phyloP scores from a whole-genome alignment of 2,797 vertebrate species.

The Sparus aurata region DNA sequence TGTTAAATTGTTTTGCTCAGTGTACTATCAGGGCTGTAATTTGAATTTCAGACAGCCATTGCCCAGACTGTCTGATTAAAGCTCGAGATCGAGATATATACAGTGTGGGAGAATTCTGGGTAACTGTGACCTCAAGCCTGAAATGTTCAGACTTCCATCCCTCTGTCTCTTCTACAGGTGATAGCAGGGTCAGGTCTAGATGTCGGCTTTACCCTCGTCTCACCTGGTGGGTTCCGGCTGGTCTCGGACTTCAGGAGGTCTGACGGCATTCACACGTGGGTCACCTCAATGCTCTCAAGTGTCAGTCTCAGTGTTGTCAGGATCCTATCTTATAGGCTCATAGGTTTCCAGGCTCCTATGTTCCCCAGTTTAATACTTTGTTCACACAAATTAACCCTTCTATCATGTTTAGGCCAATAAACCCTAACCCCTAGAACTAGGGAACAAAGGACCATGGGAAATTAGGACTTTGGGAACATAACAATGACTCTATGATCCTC shows the following conservation, averaged over 20 bases:
- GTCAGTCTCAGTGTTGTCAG: no score
- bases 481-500: no score
- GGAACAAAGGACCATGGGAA: no score
- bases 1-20: neutral
- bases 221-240: slow-evolving; percentile 86
- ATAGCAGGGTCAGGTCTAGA: slow-evolving; percentile 91
- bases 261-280: slow-evolving; percentile 90
- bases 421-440: no score
- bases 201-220: slow-evolving; percentile 89
- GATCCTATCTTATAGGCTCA: no score
- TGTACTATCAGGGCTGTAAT: slow-evolving; percentile 14
- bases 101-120: neutral
- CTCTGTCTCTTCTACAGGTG: slow-evolving; percentile 80
- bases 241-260: slow-evolving; percentile 88
- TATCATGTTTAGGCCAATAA: no score
- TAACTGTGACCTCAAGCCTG: neutral
- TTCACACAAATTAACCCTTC: no score
- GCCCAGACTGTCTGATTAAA: neutral
- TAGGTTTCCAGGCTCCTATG: no score
- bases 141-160: neutral
- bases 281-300: slow-evolving; percentile 32
- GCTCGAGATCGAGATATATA: neutral
- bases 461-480: no score
- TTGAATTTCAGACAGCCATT: slow-evolving; percentile 43
- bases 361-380: no score